Evolutionary conservation across 2,888 invertebrate species (phyloP).

Genomic region (Galerucella calmariensis): DNA sequence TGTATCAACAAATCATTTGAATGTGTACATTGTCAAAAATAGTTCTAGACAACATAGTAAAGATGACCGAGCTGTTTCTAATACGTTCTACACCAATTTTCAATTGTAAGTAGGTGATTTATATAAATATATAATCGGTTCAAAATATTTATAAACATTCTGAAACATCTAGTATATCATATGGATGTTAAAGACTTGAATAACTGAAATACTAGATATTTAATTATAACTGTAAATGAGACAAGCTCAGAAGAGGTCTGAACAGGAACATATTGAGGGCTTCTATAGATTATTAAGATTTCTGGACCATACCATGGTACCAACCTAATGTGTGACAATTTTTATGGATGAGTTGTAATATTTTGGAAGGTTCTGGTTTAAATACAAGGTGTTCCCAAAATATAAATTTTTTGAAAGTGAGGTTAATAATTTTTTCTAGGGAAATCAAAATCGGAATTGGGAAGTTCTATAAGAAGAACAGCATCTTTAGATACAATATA

Average conservation of each 20-base stretch:
- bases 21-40: constrained; percentile 25
- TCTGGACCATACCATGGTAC: too few relatives aligned
- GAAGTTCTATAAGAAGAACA: constrained; percentile 77
- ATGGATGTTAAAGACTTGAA: too few relatives aligned
- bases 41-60: constrained; percentile 11
- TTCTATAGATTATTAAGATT: too few relatives aligned
- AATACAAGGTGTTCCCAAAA: neutral
- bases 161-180: neutral
- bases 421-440: constrained; percentile 57
- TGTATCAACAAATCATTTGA: constrained; percentile 30
- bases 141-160: neutral
- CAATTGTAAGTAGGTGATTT: constrained; percentile 15
- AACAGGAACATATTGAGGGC: too few relatives aligned
- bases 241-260: too few relatives aligned
- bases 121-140: neutral
- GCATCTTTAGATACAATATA: constrained; percentile 84
- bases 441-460: constrained; percentile 67
- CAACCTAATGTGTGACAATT: too few relatives aligned
- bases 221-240: too few relatives aligned
- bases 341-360: too few relatives aligned
- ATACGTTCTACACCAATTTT: constrained; percentile 16
- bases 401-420: constrained; percentile 1
- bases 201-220: too few relatives aligned
- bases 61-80: constrained; percentile 18
- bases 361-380: too few relatives aligned